Conservation (phyloP, 2,113 vertebrate genomes). For the Charina bottae region DNA sequence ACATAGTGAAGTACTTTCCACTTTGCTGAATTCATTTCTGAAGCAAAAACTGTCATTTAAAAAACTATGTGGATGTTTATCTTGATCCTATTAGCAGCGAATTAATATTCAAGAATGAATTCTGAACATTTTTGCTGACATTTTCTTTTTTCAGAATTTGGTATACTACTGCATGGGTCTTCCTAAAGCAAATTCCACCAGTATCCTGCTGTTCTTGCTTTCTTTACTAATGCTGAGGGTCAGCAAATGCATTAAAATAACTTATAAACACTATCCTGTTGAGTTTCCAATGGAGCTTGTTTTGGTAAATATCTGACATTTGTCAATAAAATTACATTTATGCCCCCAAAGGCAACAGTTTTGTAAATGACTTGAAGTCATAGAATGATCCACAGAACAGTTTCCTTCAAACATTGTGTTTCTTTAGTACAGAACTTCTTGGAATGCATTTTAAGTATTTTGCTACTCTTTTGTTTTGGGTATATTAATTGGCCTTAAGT, state of each 20-base stretch:
- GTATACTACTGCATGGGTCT: conserved; percentile 65
- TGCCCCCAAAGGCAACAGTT: background rate
- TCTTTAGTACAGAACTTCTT: background rate
- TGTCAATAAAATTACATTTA: background rate
- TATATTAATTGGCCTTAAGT: background rate
- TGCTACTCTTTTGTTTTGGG: background rate
- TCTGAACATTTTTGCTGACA: conserved; percentile 22
- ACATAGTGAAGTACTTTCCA: background rate
- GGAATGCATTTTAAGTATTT: background rate
- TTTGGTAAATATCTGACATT: conserved; percentile 64
- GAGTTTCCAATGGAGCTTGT: conserved; percentile 75
- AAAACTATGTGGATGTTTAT: background rate
- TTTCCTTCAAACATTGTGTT: background rate
- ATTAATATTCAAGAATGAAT: conserved; percentile 7
- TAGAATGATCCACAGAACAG: background rate
- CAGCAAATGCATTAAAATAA: conserved; percentile 62
- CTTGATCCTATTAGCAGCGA: background rate
- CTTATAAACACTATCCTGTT: conserved; percentile 56
- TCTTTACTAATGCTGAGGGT: conserved; percentile 48
- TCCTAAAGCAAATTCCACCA: conserved; percentile 71
- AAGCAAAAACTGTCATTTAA: conserved; percentile 10
- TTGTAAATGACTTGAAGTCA: background rate
- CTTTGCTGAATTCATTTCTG: background rate
- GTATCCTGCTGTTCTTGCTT: conserved; percentile 69
- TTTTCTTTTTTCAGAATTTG: conserved; percentile 67